Percentiles rank a stretch among this genome's conserved stretches.
Conservation (phyloP, 2,113 vertebrate species). For the Megaleporinus macrocephalus region DNA sequence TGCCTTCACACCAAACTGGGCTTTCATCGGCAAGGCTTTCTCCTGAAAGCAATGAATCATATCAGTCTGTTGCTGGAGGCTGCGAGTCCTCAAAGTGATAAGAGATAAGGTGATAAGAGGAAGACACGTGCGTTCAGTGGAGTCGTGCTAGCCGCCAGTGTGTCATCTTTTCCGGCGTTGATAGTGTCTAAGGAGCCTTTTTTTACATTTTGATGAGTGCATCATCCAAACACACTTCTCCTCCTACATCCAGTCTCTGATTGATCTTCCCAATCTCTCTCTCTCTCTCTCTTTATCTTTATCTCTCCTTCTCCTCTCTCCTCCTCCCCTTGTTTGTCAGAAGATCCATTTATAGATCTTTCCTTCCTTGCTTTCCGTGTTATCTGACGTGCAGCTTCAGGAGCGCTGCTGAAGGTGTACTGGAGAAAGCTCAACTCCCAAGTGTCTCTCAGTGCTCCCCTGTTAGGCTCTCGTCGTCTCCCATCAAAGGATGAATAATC, state of each 20-base stretch:
- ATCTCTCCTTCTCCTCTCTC: slow-evolving; percentile 20
- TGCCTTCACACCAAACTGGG: slow-evolving; percentile 28
- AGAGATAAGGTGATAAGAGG: slow-evolving; percentile 24
- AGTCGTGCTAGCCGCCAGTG: not conserved
- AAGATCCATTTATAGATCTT: slow-evolving; percentile 45
- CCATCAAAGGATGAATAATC: slow-evolving; percentile 53
- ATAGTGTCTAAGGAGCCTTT: slow-evolving; percentile 25
- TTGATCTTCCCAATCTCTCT: slow-evolving; percentile 38
- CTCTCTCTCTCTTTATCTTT: slow-evolving; percentile 8
- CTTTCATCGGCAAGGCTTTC: slow-evolving; percentile 13
- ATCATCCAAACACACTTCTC: slow-evolving; percentile 21
- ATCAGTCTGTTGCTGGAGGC: slow-evolving; percentile 15
- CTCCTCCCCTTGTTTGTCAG: slow-evolving; percentile 43
- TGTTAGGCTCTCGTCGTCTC: slow-evolving; percentile 23
- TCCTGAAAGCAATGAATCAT: slow-evolving; percentile 21
- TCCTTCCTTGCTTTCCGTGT: slow-evolving; percentile 20
- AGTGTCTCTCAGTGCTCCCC: not conserved
- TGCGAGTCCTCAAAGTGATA: not conserved
- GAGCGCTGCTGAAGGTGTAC: slow-evolving; percentile 9
- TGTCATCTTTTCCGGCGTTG: not conserved
- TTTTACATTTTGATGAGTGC: slow-evolving; percentile 27
- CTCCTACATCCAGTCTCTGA: slow-evolving; percentile 16
- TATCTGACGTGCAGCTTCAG: slow-evolving; percentile 29
- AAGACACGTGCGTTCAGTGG: not conserved
- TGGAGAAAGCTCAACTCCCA: slow-evolving; percentile 1